Conservation (phyloP, 2,113 vertebrate species). For the Felis chaus region DNA sequence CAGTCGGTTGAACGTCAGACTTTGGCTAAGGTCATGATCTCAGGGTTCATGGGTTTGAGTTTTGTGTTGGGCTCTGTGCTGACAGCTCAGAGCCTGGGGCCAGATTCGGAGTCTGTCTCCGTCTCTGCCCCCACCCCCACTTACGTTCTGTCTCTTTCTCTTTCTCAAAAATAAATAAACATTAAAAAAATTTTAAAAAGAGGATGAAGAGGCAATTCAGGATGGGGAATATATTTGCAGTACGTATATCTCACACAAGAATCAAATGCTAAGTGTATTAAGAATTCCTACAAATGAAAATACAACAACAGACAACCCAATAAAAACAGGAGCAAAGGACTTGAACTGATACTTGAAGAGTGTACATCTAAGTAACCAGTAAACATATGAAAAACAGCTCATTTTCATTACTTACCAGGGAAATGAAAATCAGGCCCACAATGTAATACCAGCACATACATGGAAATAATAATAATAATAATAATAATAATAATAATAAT, state of each 20-base stretch:
- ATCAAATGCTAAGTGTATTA: background rate
- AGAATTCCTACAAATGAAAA: background rate
- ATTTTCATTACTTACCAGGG: background rate
- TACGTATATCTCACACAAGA: background rate
- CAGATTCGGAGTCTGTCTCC: too few species aligned
- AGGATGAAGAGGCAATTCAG: background rate
- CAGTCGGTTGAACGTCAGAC: too few species aligned
- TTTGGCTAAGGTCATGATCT: too few species aligned
- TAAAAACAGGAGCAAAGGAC: background rate
- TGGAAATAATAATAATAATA: background rate
- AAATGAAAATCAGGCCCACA: background rate
- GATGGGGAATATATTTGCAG: background rate
- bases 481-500: background rate
- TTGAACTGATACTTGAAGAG: background rate
- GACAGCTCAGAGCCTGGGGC: too few species aligned
- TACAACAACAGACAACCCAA: background rate
- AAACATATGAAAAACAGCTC: background rate
- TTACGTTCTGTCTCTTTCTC: too few species aligned
- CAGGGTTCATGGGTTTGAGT: too few species aligned
- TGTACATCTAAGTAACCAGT: background rate
- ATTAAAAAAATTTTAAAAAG: background rate
- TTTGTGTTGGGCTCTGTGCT: too few species aligned
- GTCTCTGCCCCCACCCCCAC: too few species aligned
- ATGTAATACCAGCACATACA: background rate
- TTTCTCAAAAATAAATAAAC: too few species aligned